These are phyloP conservation scores for Drymodes brunneopygia DNA, from an alignment of 2,113 vertebrate genomes.

Conservation along the genomic window DNA sequence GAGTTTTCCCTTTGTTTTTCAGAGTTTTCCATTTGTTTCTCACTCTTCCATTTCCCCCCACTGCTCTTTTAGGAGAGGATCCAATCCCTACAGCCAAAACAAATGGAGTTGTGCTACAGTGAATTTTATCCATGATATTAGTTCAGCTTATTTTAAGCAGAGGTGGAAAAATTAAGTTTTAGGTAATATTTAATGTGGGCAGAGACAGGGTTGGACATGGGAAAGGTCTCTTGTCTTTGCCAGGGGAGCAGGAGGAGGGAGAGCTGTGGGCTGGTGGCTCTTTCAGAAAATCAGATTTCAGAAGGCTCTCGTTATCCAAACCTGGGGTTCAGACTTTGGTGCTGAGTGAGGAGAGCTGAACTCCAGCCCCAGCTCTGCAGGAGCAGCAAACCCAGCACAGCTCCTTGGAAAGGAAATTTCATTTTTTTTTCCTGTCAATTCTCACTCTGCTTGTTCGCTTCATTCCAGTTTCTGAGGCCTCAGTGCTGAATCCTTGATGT, in stretches of 20 bases:
- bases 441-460: not conserved
- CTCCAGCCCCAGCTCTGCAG: not conserved
- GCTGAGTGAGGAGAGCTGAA: slow-evolving; percentile 1
- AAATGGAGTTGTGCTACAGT: not conserved
- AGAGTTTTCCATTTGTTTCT: not conserved
- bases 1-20: not conserved
- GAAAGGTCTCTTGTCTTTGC: not conserved
- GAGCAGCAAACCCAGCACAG: not conserved
- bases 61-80: not conserved
- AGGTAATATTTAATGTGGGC: not conserved
- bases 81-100: not conserved
- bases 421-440: not conserved
- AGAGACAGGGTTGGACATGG: not conserved
- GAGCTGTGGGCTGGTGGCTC: not conserved
- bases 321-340: not conserved
- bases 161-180: not conserved
- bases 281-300: not conserved
- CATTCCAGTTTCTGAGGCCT: not conserved
- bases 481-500: not conserved
- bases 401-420: not conserved
- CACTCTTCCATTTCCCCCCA: not conserved
- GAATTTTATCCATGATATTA: not conserved
- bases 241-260: not conserved
- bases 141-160: not conserved
- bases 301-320: not conserved